These are phyloP conservation scores for Morinoia aosen DNA, from an alignment of 2,888 invertebrate genomes.

Conservation along the genomic window DNA sequence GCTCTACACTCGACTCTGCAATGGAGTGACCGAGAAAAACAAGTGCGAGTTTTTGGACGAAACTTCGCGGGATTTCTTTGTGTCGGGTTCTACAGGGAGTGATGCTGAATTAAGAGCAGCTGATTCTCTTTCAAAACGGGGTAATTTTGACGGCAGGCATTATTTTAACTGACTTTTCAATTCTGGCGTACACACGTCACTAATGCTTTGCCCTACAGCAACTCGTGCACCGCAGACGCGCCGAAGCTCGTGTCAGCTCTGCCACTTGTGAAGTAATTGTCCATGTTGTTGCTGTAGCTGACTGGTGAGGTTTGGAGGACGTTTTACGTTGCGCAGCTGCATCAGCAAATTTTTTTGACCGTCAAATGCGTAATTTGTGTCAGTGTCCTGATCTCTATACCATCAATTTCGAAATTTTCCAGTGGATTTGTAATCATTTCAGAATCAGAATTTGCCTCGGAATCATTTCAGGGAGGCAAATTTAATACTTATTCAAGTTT, in stretches of 20 bases:
- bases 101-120: background rate
- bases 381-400: background rate
- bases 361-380: background rate
- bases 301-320: background rate
- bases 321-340: background rate
- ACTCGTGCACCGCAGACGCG: background rate
- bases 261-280: background rate
- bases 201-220: background rate
- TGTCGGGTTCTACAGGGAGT: background rate
- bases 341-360: background rate
- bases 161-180: background rate
- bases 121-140: background rate
- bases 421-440: background rate
- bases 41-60: background rate
- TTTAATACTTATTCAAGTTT: too few species aligned
- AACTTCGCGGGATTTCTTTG: background rate
- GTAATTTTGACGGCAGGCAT: background rate
- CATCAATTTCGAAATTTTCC: background rate
- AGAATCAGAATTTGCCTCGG: too few species aligned
- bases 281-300: background rate
- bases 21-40: background rate
- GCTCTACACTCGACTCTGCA: background rate
- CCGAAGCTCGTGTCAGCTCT: background rate
- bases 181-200: background rate
- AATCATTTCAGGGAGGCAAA: too few species aligned